These are phyloP conservation scores for Lindbergichthys nudifrons DNA, from an alignment of 2,797 vertebrate genomes.

Conservation along the genomic window DNA sequence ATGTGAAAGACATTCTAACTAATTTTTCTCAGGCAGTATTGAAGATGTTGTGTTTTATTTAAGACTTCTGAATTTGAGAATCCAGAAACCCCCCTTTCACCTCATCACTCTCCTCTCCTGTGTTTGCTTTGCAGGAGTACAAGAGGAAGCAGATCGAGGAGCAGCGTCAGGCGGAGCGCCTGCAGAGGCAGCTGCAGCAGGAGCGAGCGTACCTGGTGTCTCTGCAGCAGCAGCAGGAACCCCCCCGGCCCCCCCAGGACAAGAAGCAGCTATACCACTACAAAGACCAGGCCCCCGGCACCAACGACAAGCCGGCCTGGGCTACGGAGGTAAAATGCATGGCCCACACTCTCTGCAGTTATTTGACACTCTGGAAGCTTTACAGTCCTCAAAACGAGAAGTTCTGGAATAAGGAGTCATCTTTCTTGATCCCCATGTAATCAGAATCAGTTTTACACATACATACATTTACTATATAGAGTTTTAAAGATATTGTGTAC, in stretches of 20 bases:
- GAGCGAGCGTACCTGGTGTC: conserved; percentile 96
- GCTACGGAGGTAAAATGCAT: conserved; percentile 91
- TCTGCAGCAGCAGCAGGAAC: conserved; percentile 92
- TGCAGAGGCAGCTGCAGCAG: conserved; percentile 97
- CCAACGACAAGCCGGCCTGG: conserved; percentile 95
- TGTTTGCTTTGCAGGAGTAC: conserved; percentile 87
- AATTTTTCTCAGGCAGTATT: background rate
- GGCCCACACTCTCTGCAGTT: no score
- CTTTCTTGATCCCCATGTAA: background rate
- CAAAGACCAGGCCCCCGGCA: conserved; percentile 93
- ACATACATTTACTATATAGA: no score
- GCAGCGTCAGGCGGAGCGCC: conserved; percentile 95
- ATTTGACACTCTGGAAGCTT: background rate
- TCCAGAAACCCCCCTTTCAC: background rate
- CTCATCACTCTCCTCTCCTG: background rate
- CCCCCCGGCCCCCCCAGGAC: conserved; percentile 89
- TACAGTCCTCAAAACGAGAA: background rate
- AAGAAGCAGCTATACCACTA: conserved; percentile 98
- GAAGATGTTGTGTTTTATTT: no score
- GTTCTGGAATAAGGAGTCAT: background rate
- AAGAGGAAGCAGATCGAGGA: conserved; percentile 98
- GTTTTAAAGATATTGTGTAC: no score
- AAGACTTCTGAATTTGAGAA: background rate
- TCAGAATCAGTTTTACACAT: no score
- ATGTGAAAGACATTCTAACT: background rate